phyloP scores from a whole-genome alignment of 2,797 vertebrate species.

The Sebastes itinus region DNA sequence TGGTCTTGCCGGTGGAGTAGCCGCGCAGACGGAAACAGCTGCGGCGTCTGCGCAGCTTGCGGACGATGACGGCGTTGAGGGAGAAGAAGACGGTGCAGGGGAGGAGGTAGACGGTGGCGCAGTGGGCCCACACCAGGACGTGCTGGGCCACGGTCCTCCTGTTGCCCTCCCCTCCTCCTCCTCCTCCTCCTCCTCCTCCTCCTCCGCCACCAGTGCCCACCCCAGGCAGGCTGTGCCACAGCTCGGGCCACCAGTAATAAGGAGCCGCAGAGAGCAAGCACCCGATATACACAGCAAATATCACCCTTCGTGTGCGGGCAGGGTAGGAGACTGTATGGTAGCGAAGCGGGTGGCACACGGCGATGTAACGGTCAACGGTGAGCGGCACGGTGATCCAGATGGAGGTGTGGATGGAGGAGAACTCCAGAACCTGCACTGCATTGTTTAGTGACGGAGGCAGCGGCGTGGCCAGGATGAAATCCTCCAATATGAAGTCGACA shows the following conservation, averaged over 20 bases:
- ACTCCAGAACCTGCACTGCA: slow-evolving; percentile 93
- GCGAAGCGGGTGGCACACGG: slow-evolving; percentile 93
- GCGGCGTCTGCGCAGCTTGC: slow-evolving; percentile 89
- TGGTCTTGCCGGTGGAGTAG: slow-evolving; percentile 95
- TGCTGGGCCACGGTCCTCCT: slow-evolving; percentile 88
- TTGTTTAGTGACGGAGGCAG: slow-evolving; percentile 90
- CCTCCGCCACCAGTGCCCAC: slow-evolving; percentile 17
- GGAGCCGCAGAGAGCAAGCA: slow-evolving; percentile 93
- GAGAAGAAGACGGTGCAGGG: slow-evolving; percentile 96
- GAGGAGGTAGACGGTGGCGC: slow-evolving; percentile 92
- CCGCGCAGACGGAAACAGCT: slow-evolving; percentile 93
- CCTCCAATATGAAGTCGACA: slow-evolving; percentile 95
- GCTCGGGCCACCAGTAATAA: slow-evolving; percentile 98
- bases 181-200: slow-evolving; percentile 47
- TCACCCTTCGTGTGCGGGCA: slow-evolving; percentile 92
- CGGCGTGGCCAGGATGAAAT: slow-evolving; percentile 89
- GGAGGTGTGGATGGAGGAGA: slow-evolving; percentile 97
- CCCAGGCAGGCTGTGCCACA: slow-evolving; percentile 88
- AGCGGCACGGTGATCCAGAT: slow-evolving; percentile 97
- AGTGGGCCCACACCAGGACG: slow-evolving; percentile 94
- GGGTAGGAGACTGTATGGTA: slow-evolving; percentile 96
- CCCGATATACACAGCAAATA: slow-evolving; percentile 89
- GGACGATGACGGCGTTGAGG: slow-evolving; percentile 92
- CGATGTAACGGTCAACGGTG: slow-evolving; percentile 95
- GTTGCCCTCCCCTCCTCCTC: slow-evolving; percentile 40